A percentile compares a stretch with the other conserved stretches of the same genome.
Conservation (phyloP, 2,113 vertebrate species). For the Ondatra zibethicus region DNA sequence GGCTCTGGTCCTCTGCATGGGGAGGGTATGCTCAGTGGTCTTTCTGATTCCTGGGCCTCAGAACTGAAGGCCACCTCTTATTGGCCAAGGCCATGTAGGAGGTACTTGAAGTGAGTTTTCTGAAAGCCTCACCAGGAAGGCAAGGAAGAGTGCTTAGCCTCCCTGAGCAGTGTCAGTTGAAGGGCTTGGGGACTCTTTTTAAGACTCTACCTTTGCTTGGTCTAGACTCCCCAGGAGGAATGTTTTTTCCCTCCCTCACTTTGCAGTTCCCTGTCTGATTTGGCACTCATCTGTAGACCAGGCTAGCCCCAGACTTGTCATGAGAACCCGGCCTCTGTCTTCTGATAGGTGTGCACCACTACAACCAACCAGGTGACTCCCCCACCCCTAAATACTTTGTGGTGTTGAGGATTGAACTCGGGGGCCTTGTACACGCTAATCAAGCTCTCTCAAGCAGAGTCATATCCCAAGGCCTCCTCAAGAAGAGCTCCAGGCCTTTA, state of each 20-base stretch:
- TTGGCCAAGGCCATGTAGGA: background rate
- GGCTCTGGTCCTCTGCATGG: background rate
- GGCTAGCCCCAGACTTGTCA: background rate
- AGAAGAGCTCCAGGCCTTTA: background rate
- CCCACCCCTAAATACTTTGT: background rate
- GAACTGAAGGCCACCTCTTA: slow-evolving; percentile 14
- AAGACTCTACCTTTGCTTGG: background rate
- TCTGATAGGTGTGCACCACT: background rate
- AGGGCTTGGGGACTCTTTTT: background rate
- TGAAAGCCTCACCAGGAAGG: background rate
- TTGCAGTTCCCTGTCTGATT: background rate
- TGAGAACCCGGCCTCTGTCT: background rate
- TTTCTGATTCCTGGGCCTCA: background rate
- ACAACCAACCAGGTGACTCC: background rate
- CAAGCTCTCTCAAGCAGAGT: background rate
- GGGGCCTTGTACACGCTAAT: background rate
- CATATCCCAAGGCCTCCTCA: background rate
- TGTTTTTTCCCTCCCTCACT: background rate
- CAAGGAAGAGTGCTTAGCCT: background rate
- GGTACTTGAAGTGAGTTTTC: background rate
- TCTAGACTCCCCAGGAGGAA: background rate
- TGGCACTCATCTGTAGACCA: background rate
- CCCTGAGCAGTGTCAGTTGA: slow-evolving; percentile 1
- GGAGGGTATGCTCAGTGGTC: background rate
- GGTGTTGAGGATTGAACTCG: background rate